phyloP scores from a whole-genome alignment of 1,140 invertebrate genomes.

The Anastrepha obliqua region DNA sequence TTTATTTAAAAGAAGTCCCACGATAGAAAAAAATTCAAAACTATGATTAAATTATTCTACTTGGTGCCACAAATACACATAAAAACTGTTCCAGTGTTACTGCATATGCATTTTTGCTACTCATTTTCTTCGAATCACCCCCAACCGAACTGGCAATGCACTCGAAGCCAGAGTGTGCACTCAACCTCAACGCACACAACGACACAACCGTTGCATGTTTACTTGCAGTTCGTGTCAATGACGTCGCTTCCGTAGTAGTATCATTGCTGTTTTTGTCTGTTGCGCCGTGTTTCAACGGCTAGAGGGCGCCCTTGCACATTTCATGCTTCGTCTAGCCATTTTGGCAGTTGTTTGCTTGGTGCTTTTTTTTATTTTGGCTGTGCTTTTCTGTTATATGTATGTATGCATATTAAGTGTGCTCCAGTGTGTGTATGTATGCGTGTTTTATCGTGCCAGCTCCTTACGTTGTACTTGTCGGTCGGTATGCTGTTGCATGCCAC shows the following conservation, averaged over 20 bases:
- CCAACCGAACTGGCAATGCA: neutral
- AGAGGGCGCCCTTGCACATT: conserved; percentile 45
- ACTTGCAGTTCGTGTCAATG: conserved; percentile 29
- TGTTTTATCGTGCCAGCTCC: neutral
- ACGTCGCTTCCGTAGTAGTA: neutral
- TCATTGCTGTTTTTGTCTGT: neutral
- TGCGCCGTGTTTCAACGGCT: conserved; percentile 6
- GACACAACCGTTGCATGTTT: conserved; percentile 23
- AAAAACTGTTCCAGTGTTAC: too few species aligned
- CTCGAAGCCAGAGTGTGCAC: neutral
- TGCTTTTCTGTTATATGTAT: neutral
- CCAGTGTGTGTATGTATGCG: neutral
- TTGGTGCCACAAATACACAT: too few species aligned
- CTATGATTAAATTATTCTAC: too few species aligned
- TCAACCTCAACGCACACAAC: neutral
- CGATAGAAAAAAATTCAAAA: too few species aligned
- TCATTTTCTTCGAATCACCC: neutral
- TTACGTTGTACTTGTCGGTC: conserved; percentile 23
- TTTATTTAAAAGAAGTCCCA: too few species aligned
- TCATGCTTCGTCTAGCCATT: conserved; percentile 50
- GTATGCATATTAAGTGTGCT: neutral
- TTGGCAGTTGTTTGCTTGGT: conserved; percentile 37
- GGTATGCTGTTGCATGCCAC: conserved; percentile 22
- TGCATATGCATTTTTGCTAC: too few species aligned
- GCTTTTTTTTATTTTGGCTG: neutral